Base-by-base conservation (phyloP, 2,888 invertebrate species). In the Ellobium chinense region DNA sequence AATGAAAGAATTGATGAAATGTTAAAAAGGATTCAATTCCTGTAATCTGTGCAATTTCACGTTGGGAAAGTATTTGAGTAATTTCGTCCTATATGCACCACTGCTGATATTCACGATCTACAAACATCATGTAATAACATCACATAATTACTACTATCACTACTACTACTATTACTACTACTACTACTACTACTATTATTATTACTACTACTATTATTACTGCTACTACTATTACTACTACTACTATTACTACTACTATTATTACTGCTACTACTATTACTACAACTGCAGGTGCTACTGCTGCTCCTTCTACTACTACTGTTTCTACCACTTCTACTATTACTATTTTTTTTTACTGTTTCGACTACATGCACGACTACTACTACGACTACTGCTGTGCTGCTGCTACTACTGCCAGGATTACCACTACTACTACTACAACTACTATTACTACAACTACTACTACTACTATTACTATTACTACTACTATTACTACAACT, bases 181-280 rank as follows among this genome's bases (percentile, higher is more conserved):
- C 69, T 46, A 46, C 69, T 39, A 46, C 69, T 46, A 69, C 69
- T 69, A 46, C 69, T 69, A 69, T 46, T 69, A 69, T 24, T 69
- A 69, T 46, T 69, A 69, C 46, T 69, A 69, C 69, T 69, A 69
- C 46, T 69, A 69, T 29, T 69, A 69, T n/a, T 69, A 69, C 24
- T 69, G 24, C 54, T 46, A 69, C 69, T 46, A 69, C 69, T 46
- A 27, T 46, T 46, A 69, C 69, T 69, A 69, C 54, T 69, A 46
- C 69, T 46, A 27, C 69, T 69, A 27, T 29, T 27, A 46, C 69
- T 69, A 46, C 68, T 37, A 24, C 68, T 37, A 37, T 34, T 46
- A 46, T 29, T 24, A 69, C n/a, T 46, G 29, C 69, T 27, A 27
- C 54, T 27, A 27, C 46, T 46, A 69, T 29, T 46, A 46, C 29